Percentiles rank a stretch among this genome's conserved stretches.
These are phyloP conservation scores for Falco cherrug DNA, from an alignment of 2,797 vertebrate genomes.

Conservation along the genomic window DNA sequence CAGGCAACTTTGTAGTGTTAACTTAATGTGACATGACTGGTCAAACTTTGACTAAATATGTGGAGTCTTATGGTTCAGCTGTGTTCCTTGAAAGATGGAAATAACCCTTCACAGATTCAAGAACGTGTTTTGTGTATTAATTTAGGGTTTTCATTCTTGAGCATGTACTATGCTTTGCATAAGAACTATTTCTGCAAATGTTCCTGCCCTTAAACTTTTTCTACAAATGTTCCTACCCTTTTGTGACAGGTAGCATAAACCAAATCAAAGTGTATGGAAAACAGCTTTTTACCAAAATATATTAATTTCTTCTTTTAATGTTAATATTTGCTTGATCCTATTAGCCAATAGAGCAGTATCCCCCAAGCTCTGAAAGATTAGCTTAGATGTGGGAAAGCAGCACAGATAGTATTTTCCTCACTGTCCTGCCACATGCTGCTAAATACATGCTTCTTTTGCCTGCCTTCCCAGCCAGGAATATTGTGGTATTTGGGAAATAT, in stretches of 20 bases:
- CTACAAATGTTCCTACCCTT: neutral
- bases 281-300: neutral
- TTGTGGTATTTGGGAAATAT: neutral
- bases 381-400: neutral
- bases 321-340: neutral
- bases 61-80: neutral
- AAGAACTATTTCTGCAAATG: neutral
- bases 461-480: neutral
- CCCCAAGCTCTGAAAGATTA: neutral
- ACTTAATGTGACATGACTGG: neutral
- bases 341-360: neutral
- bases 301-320: neutral
- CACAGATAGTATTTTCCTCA: neutral
- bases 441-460: neutral
- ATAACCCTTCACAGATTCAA: neutral
- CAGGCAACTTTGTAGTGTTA: neutral
- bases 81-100: neutral
- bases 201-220: neutral
- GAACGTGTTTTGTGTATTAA: fast-evolving
- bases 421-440: neutral
- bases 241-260: neutral
- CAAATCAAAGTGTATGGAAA: neutral
- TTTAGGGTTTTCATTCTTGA: neutral
- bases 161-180: neutral
- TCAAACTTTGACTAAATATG: neutral